These are phyloP conservation scores for Latrodectus hesperus DNA, from an alignment of 2,888 invertebrate species.

Conservation along the genomic window DNA sequence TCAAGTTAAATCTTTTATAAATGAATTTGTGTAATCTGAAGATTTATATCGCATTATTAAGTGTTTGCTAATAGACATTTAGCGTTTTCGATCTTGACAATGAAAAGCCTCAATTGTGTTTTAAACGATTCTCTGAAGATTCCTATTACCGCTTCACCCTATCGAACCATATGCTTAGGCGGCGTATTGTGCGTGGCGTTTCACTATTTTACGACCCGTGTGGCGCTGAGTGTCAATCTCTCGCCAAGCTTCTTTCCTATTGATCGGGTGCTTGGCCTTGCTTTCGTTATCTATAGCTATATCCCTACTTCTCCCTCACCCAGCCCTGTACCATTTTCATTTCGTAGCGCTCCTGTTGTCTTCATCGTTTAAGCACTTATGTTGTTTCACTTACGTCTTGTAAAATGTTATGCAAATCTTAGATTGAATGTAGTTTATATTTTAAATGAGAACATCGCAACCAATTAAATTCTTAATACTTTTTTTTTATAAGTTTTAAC, in stretches of 20 bases:
- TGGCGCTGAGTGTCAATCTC: slow-evolving; percentile 56
- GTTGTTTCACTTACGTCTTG: not conserved
- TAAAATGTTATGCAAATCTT: not conserved
- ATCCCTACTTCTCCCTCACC: slow-evolving; percentile 7
- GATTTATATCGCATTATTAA: no score
- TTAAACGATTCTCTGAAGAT: not conserved
- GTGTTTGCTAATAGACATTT: no score
- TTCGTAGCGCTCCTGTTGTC: not conserved
- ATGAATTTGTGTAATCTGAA: no score
- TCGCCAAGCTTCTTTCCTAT: slow-evolving; percentile 50
- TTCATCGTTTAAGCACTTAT: not conserved
- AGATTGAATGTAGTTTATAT: not conserved
- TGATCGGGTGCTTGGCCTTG: slow-evolving; percentile 51
- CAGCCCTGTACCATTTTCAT: slow-evolving; percentile 25
- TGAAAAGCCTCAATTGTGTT: slow-evolving; percentile 4
- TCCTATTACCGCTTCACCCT: not conserved
- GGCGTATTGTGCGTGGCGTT: slow-evolving; percentile 10
- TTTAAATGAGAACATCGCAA: no score
- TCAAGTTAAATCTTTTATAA: no score
- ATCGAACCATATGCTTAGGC: slow-evolving; percentile 9
- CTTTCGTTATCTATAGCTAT: slow-evolving; percentile 21
- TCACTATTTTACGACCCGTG: slow-evolving; percentile 34
- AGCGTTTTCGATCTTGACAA: not conserved
- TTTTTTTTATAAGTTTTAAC: no score
- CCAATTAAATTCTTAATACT: no score